Evolutionary conservation across 2,888 invertebrate genomes (phyloP).

Genomic region (Diogma glabrata): DNA sequence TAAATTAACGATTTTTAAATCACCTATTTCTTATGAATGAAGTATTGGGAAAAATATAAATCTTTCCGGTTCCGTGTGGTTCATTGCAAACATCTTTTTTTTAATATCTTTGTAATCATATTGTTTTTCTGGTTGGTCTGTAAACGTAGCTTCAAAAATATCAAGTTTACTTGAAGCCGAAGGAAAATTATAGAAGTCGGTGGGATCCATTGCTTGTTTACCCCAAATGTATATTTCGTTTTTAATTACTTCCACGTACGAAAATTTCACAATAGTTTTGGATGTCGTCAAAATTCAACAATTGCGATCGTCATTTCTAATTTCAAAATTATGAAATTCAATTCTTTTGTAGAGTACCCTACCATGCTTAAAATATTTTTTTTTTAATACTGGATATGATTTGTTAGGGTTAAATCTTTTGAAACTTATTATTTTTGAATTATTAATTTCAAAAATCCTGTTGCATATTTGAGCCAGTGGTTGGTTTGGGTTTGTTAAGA

Average conservation of each 20-base stretch:
- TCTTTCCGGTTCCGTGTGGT: too few species aligned
- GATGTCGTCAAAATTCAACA: background rate
- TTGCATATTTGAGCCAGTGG: slow-evolving; percentile 19
- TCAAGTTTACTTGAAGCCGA: background rate
- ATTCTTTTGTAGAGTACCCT: slow-evolving; percentile 2
- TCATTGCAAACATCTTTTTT: too few species aligned
- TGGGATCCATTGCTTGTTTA: background rate
- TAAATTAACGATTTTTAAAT: too few species aligned
- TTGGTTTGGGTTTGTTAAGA: slow-evolving; percentile 15
- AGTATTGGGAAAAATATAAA: too few species aligned
- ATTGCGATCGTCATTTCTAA: background rate
- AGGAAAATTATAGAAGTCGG: background rate
- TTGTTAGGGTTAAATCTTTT: background rate
- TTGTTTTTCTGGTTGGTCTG: too few species aligned
- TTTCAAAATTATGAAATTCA: background rate
- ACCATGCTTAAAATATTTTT: background rate
- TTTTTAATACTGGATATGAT: background rate
- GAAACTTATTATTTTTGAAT: background rate
- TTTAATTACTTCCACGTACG: background rate
- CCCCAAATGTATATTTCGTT: background rate
- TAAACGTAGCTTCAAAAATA: too few species aligned
- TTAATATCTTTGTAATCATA: too few species aligned
- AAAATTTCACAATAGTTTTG: background rate
- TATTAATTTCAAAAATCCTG: slow-evolving; percentile 13
- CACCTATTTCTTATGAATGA: too few species aligned